Evolutionary conservation across 1,140 invertebrate genomes (phyloP).

Genomic region (Lepidurus apus): DNA sequence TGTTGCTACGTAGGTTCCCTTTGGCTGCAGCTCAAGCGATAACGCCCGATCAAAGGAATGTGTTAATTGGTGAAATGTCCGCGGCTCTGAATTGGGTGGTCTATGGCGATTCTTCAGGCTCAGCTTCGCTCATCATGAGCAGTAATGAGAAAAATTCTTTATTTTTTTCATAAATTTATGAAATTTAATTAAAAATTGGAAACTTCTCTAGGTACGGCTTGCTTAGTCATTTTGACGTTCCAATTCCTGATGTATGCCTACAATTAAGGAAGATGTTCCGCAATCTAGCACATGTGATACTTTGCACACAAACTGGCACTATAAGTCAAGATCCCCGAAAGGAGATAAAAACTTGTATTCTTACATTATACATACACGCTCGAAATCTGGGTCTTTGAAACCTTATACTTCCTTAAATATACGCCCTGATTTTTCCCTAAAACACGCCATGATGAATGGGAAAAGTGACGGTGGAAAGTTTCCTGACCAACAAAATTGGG

Average conservation of each 20-base stretch:
- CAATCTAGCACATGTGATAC: not conserved
- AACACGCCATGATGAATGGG: not conserved
- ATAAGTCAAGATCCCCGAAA: not conserved
- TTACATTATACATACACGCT: not conserved
- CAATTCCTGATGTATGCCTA: not conserved
- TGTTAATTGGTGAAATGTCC: conserved; percentile 25
- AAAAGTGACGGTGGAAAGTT: not conserved
- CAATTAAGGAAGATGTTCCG: not conserved
- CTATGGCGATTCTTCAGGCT: conserved; percentile 20
- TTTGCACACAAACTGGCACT: not conserved
- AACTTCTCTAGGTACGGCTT: not conserved
- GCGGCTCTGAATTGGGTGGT: conserved; percentile 26
- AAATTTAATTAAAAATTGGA: not conserved
- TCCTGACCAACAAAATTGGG: not conserved
- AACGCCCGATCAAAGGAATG: conserved; percentile 3
- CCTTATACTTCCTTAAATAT: not conserved
- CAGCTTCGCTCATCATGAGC: not conserved
- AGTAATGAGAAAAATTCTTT: not conserved
- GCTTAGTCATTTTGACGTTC: not conserved
- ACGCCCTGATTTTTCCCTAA: no score
- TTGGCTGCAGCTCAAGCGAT: conserved; percentile 29
- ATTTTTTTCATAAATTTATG: not conserved
- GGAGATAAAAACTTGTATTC: not conserved
- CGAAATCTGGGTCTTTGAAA: not conserved
- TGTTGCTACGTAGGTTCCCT: conserved; percentile 24